phyloP scores from a whole-genome alignment of 2,888 invertebrate genomes.

The Ennomos fuscantarius region DNA sequence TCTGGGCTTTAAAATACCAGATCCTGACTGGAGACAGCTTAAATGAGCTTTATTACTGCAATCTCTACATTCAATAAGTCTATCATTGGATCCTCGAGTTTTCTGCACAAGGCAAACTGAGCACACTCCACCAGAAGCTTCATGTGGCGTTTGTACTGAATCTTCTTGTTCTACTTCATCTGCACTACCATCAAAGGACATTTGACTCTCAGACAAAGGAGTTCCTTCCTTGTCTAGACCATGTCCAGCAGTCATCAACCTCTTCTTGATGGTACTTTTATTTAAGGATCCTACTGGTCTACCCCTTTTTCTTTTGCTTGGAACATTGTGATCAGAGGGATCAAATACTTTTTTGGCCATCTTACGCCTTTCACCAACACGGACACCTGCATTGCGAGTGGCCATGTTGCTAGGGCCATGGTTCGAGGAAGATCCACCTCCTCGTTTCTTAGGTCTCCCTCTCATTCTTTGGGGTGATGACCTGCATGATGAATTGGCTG shows the following conservation, averaged over 20 bases:
- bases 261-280: slow-evolving; percentile 85
- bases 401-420: slow-evolving; percentile 56
- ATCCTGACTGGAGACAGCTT: slow-evolving; percentile 88
- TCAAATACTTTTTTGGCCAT: slow-evolving; percentile 94
- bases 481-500: slow-evolving; percentile 79
- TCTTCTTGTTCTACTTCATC: slow-evolving; percentile 78
- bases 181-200: slow-evolving; percentile 73
- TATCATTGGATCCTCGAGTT: slow-evolving; percentile 85
- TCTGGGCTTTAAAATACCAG: slow-evolving; percentile 86
- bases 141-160: slow-evolving; percentile 64
- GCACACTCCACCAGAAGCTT: slow-evolving; percentile 85
- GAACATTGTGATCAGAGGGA: slow-evolving; percentile 92
- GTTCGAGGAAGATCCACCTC: slow-evolving; percentile 57
- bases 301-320: slow-evolving; percentile 88
- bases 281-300: slow-evolving; percentile 87
- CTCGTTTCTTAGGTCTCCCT: slow-evolving; percentile 74
- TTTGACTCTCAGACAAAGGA: slow-evolving; percentile 69
- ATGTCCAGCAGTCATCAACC: slow-evolving; percentile 62
- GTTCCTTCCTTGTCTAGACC: slow-evolving; percentile 68
- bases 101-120: slow-evolving; percentile 86
- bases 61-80: slow-evolving; percentile 88
- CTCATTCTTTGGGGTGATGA: slow-evolving; percentile 79
- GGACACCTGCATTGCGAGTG: slow-evolving; percentile 70
- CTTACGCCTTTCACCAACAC: slow-evolving; percentile 87
- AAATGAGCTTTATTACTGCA: slow-evolving; percentile 91